These are phyloP conservation scores for Leptobrachium leishanense DNA, from an alignment of 2,113 vertebrate genomes.

Conservation along the genomic window DNA sequence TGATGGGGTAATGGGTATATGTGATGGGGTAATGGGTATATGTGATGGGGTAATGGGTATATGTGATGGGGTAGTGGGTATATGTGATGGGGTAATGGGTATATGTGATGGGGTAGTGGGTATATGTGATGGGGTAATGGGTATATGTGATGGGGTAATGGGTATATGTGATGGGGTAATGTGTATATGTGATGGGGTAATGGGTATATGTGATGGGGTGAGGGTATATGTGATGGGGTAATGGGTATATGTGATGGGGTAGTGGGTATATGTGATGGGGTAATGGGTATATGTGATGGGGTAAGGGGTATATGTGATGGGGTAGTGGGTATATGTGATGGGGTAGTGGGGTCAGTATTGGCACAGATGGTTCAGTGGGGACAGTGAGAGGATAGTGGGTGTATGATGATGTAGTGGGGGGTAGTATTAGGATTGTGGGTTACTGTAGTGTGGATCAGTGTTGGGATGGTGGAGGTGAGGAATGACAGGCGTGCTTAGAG, in stretches of 20 bases:
- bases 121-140: too few species aligned
- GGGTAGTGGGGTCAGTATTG: background rate
- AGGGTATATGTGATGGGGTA: too few species aligned
- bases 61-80: background rate
- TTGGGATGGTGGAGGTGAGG: background rate
- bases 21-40: background rate
- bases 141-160: too few species aligned
- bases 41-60: background rate
- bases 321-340: background rate
- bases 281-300: background rate
- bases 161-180: too few species aligned
- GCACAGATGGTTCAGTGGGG: too few species aligned
- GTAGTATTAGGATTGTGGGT: background rate
- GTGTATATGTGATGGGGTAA: too few species aligned
- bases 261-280: background rate
- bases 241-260: too few species aligned
- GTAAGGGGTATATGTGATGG: background rate
- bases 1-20: background rate
- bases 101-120: too few species aligned
- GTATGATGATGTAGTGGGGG: too few species aligned
- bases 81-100: background rate
- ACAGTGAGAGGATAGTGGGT: too few species aligned
- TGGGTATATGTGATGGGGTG: too few species aligned
- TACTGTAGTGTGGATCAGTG: background rate
- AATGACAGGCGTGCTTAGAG: too few species aligned